These are phyloP conservation scores for Dendropsophus ebraccatus DNA, from an alignment of 2,113 vertebrate species.

Conservation along the genomic window DNA sequence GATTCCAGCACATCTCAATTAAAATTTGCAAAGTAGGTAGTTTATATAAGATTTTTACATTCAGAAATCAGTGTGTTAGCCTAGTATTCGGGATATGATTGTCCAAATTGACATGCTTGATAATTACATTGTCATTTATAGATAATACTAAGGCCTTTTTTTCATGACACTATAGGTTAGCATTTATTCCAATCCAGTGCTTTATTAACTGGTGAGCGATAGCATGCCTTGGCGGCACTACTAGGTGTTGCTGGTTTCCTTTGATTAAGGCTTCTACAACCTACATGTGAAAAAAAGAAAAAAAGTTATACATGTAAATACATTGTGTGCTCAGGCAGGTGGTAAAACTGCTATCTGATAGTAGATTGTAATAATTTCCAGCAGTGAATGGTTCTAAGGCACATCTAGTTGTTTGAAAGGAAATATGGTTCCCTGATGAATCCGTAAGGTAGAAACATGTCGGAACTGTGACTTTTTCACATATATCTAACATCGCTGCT, in stretches of 20 bases:
- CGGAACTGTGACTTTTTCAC: no score
- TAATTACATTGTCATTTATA: not conserved
- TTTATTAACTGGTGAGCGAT: conserved; percentile 91
- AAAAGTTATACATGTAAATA: no score
- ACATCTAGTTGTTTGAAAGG: no score
- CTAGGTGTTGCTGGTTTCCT: conserved; percentile 72
- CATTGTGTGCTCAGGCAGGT: no score
- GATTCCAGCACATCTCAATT: not conserved
- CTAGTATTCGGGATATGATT: not conserved
- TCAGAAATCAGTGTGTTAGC: not conserved
- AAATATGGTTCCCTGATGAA: no score
- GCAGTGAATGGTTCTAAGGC: no score
- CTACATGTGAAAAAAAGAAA: conserved; percentile 68
- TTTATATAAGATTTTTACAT: not conserved
- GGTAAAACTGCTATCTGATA: no score
- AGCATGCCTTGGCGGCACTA: conserved; percentile 82
- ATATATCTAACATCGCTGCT: no score
- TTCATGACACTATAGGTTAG: conserved; percentile 77
- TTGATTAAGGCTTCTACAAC: conserved; percentile 79
- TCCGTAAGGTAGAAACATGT: no score
- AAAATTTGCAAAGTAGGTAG: not conserved
- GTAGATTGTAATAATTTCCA: no score
- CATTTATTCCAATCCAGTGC: conserved; percentile 86
- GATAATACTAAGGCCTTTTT: not conserved
- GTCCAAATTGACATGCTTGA: not conserved